Evolutionary conservation across 2,113 vertebrate species (phyloP).

Genomic region (Chascanopsetta lugubris): DNA sequence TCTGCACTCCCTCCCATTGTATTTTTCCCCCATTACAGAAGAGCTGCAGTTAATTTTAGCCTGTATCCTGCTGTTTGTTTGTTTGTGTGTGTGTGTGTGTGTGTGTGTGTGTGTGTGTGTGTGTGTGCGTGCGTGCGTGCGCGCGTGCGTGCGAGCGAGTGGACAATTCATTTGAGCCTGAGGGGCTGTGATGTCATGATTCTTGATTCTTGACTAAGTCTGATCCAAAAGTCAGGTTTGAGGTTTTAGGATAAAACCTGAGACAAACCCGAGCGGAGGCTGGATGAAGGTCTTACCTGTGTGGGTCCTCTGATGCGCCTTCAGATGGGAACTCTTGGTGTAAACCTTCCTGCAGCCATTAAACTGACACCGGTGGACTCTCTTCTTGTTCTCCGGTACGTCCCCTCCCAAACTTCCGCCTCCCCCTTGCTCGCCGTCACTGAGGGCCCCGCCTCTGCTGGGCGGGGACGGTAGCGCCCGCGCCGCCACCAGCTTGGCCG

Average conservation of each 20-base stretch:
- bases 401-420: constrained; percentile 82
- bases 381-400: constrained; percentile 95
- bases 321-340: constrained; percentile 99
- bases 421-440: constrained; percentile 68
- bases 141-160: too few species aligned
- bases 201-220: too few species aligned
- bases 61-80: constrained; percentile 39
- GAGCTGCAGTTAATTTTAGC: constrained; percentile 57
- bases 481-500: constrained; percentile 86
- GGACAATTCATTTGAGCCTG: too few species aligned
- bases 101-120: constrained; percentile 19
- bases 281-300: constrained; percentile 87
- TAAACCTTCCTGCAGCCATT: constrained; percentile 99
- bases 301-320: constrained; percentile 99
- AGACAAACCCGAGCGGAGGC: too few species aligned
- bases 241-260: too few species aligned
- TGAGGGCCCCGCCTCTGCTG: constrained; percentile 80
- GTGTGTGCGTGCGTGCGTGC: too few species aligned
- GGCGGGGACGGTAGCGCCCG: constrained; percentile 83
- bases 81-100: constrained; percentile 10
- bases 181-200: too few species aligned
- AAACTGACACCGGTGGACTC: constrained; percentile 97
- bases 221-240: too few species aligned
- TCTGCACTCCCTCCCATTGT: constrained; percentile 58
- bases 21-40: constrained; percentile 62